Evolutionary conservation across 1,140 invertebrate species (phyloP).

Genomic region (Anoplolepis gracilipes): DNA sequence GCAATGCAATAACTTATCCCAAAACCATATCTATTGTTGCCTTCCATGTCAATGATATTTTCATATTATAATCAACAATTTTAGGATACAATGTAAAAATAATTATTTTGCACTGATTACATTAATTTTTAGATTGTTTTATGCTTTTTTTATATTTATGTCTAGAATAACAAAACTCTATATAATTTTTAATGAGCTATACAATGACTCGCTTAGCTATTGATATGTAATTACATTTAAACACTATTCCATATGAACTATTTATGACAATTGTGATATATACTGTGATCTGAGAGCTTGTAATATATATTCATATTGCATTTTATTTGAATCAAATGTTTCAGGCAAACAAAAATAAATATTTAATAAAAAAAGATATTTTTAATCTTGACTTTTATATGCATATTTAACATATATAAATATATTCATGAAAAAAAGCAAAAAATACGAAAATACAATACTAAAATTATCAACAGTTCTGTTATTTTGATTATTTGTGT

Average conservation of each 20-base stretch:
- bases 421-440: slow-evolving; percentile 5
- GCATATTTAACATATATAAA: not conserved
- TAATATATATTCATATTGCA: not conserved
- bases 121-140: not conserved
- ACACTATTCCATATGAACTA: not conserved
- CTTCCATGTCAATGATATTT: slow-evolving; percentile 19
- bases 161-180: not conserved
- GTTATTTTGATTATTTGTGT: not conserved
- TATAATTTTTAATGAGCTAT: slow-evolving; percentile 14
- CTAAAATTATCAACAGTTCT: not conserved
- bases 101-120: slow-evolving; percentile 8
- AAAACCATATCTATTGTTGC: not conserved
- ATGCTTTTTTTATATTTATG: slow-evolving; percentile 3
- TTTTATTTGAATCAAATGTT: not conserved
- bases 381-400: slow-evolving; percentile 4
- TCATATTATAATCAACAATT: not conserved
- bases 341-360: not conserved
- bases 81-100: not conserved
- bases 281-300: slow-evolving; percentile 11
- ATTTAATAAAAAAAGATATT: slow-evolving; percentile 26
- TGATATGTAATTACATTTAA: not conserved
- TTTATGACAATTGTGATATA: slow-evolving; percentile 28
- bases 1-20: not conserved
- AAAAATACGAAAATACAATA: not conserved
- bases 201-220: not conserved